These are phyloP conservation scores for Monopterus albus DNA, from an alignment of 2,113 vertebrate species.

Conservation along the genomic window DNA sequence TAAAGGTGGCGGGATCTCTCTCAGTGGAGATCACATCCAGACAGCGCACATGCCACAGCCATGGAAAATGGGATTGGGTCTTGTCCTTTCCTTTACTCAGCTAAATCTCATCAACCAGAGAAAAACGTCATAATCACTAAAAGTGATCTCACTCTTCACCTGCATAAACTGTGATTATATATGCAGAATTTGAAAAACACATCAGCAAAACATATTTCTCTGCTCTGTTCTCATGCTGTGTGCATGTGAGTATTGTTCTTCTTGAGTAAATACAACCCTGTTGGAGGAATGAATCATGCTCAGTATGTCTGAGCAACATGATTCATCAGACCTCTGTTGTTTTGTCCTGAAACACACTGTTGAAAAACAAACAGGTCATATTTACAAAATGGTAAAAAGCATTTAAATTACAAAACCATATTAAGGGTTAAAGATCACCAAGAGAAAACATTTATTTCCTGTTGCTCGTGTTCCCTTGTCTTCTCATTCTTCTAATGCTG, in stretches of 20 bases:
- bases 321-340: conserved; percentile 71
- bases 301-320: conserved; percentile 59
- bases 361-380: conserved; percentile 40
- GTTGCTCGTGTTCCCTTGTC: conserved; percentile 1
- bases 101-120: conserved; percentile 34
- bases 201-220: not conserved
- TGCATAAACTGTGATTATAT: not conserved
- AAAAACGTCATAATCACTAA: conserved; percentile 4
- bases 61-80: conserved; percentile 43
- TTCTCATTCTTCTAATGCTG: not conserved
- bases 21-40: conserved; percentile 8
- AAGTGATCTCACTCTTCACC: not conserved
- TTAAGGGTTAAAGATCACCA: conserved; percentile 48
- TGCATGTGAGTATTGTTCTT: conserved; percentile 42
- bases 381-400: conserved; percentile 25
- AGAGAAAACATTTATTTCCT: not conserved
- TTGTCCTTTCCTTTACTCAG: not conserved
- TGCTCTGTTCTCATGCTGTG: conserved; percentile 2
- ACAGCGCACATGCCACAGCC: conserved; percentile 2
- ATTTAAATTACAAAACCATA: conserved; percentile 16
- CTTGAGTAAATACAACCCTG: conserved; percentile 40
- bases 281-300: conserved; percentile 64
- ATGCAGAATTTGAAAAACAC: not conserved
- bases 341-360: conserved; percentile 45
- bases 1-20: conserved; percentile 31